Evolutionary conservation across 2,888 invertebrate species (phyloP).

Genomic region (Mythimna pallens): DNA sequence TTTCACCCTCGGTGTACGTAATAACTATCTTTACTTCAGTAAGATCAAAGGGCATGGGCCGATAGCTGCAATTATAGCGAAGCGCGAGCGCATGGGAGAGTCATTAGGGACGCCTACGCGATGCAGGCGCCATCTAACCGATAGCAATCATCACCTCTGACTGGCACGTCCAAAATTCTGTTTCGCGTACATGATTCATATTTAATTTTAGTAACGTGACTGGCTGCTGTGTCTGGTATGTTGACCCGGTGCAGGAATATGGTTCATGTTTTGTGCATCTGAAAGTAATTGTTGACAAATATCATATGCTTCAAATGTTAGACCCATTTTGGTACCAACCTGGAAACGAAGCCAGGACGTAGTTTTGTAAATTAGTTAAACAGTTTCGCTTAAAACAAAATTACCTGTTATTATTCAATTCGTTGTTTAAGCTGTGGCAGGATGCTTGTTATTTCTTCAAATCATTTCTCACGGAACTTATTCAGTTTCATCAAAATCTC

Average conservation of each 20-base stretch:
- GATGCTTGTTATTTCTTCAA: slow-evolving; percentile 44
- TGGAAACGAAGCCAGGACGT: slow-evolving; percentile 23
- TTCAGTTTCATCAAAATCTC: slow-evolving; percentile 10
- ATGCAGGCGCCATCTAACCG: slow-evolving; percentile 80
- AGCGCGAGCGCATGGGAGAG: slow-evolving; percentile 84
- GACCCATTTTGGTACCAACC: background rate
- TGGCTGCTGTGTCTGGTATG: slow-evolving; percentile 40
- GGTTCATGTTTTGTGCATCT: slow-evolving; percentile 36
- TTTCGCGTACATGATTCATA: slow-evolving; percentile 63
- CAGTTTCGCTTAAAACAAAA: slow-evolving; percentile 52
- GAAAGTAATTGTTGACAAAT: slow-evolving; percentile 36
- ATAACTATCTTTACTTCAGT: slow-evolving; percentile 87
- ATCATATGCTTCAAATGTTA: slow-evolving; percentile 4
- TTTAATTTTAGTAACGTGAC: slow-evolving; percentile 62
- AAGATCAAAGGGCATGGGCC: slow-evolving; percentile 89
- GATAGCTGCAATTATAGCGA: slow-evolving; percentile 87
- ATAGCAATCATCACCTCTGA: slow-evolving; percentile 86
- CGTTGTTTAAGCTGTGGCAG: slow-evolving; percentile 31
- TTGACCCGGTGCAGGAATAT: slow-evolving; percentile 23
- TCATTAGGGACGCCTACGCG: slow-evolving; percentile 81
- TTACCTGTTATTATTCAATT: slow-evolving; percentile 59
- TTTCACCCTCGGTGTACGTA: slow-evolving; percentile 87
- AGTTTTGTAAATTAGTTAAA: slow-evolving; percentile 36
- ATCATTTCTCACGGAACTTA: slow-evolving; percentile 35
- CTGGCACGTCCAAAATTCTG: slow-evolving; percentile 77